Percentiles rank a stretch among this genome's conserved stretches.
Conservation (phyloP, 2,888 invertebrate genomes). For the Drosophila pegasa region DNA sequence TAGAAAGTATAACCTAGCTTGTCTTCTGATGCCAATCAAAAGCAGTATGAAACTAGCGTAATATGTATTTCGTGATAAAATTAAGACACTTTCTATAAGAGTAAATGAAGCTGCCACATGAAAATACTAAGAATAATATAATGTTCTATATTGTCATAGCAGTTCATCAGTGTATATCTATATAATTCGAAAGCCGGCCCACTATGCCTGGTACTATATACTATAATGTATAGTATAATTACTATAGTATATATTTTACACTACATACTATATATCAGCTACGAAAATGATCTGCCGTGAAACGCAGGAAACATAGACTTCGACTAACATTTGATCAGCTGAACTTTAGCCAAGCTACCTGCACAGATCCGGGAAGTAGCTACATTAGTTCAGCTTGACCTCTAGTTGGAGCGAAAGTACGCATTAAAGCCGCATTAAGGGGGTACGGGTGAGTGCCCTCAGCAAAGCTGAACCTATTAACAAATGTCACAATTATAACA, state of each 20-base stretch:
- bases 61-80: neutral
- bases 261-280: too few relatives aligned
- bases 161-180: too few relatives aligned
- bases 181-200: too few relatives aligned
- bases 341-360: slow-evolving; percentile 18
- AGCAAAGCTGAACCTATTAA: slow-evolving; percentile 38
- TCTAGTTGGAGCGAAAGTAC: slow-evolving; percentile 62
- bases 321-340: slow-evolving; percentile 22
- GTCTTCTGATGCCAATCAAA: neutral
- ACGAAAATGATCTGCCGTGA: neutral
- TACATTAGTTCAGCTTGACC: slow-evolving; percentile 51
- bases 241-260: too few relatives aligned
- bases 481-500: slow-evolving; percentile 44
- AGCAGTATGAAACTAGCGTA: neutral
- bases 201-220: too few relatives aligned
- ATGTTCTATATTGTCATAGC: too few relatives aligned
- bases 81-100: neutral
- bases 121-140: neutral
- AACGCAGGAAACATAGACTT: slow-evolving; percentile 1
- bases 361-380: slow-evolving; percentile 30
- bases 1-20: neutral
- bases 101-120: neutral
- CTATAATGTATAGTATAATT: too few relatives aligned
- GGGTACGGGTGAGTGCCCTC: slow-evolving; percentile 12
- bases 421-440: slow-evolving; percentile 13